phyloP scores from a whole-genome alignment of 2,888 invertebrate species.

The Sphaerophoria taeniata region DNA sequence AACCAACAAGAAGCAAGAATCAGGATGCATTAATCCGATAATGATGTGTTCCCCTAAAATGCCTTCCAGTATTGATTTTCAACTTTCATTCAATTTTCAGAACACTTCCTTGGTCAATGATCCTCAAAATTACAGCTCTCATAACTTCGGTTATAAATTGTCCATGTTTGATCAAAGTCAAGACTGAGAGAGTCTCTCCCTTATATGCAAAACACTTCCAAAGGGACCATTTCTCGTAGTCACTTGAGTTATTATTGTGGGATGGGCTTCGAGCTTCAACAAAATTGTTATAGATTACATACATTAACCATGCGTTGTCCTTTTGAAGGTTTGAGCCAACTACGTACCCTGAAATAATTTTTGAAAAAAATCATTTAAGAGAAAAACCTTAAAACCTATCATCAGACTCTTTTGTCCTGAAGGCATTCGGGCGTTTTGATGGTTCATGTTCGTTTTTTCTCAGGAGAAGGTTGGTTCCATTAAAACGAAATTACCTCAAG shows the following conservation, averaged over 20 bases:
- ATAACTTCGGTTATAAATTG: conserved; percentile 54
- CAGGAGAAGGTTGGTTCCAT: conserved; percentile 1
- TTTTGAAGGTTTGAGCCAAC: conserved; percentile 2
- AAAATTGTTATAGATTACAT: conserved; percentile 51
- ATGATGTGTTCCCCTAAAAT: conserved; percentile 44
- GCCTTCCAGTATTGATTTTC: conserved; percentile 57
- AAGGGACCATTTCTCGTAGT: conserved; percentile 27
- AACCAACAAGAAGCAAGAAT: not conserved
- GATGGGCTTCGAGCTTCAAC: conserved; percentile 14
- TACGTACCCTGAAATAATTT: conserved; percentile 47
- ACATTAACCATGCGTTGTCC: conserved; percentile 12
- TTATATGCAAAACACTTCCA: conserved; percentile 49
- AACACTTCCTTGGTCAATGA: conserved; percentile 36
- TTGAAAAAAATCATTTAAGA: not conserved
- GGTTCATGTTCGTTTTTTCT: not conserved
- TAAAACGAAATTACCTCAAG: conserved; percentile 21
- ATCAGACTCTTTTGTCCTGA: conserved; percentile 20
- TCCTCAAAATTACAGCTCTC: conserved; percentile 61
- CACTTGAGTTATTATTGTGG: conserved; percentile 39
- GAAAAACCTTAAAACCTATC: conserved; percentile 33
- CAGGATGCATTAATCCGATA: conserved; percentile 22
- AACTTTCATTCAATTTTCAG: conserved; percentile 27
- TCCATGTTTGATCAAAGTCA: conserved; percentile 20
- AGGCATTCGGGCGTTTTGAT: not conserved
- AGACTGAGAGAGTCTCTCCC: conserved; percentile 19